Evolutionary conservation across 2,797 vertebrate species (phyloP).

Genomic region (Monodelphis domestica): DNA sequence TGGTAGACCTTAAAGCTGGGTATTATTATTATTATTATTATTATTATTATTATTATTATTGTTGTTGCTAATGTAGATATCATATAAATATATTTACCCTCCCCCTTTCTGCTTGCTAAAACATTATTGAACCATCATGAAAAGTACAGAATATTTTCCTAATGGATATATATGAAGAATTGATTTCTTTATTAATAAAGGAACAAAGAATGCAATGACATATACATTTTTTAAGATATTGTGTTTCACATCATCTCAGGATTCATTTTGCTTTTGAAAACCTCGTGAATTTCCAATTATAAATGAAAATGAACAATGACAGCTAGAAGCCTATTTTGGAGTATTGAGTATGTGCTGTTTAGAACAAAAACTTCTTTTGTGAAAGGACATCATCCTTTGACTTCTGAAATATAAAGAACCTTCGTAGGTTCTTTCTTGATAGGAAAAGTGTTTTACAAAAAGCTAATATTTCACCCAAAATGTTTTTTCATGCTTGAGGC

Average conservation of each 20-base stretch:
- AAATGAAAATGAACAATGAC: neutral
- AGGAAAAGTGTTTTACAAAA: neutral
- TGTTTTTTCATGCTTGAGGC: slow-evolving; percentile 4
- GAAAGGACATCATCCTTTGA: neutral
- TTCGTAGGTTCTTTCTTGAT: neutral
- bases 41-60: neutral
- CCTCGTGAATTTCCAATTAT: neutral
- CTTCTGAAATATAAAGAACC: neutral
- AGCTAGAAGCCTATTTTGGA: neutral
- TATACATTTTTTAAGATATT: neutral
- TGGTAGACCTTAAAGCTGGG: neutral
- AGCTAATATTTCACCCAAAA: neutral
- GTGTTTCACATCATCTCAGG: neutral
- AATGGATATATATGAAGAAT: neutral
- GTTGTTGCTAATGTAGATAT: neutral
- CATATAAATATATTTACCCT: neutral
- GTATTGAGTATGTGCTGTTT: neutral
- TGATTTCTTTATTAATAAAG: neutral
- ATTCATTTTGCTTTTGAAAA: neutral
- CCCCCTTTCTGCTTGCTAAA: neutral
- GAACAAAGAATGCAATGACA: neutral
- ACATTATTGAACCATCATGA: neutral
- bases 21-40: neutral
- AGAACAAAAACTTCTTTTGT: neutral
- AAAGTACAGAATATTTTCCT: neutral